These are phyloP conservation scores for Macroteleia sp. DNA, from an alignment of 2,888 invertebrate genomes.

Conservation along the genomic window DNA sequence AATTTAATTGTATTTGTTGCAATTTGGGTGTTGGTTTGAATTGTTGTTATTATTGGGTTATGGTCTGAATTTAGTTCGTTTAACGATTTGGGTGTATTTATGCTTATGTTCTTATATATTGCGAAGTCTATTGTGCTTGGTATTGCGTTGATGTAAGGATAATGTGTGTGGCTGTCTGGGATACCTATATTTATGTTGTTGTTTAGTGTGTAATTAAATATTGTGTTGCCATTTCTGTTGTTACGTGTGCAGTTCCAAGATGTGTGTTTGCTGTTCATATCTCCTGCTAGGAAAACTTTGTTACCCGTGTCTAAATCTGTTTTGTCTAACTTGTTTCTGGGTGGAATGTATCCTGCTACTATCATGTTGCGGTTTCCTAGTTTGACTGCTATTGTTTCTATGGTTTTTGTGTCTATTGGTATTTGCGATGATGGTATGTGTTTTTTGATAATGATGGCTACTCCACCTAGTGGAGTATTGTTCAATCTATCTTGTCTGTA, in stretches of 20 bases:
- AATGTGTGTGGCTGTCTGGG: too few species aligned
- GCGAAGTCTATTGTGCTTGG: too few species aligned
- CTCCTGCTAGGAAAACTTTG: neutral
- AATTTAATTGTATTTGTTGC: too few species aligned
- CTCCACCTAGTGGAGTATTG: neutral
- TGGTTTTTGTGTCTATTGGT: neutral
- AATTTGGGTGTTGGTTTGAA: too few species aligned
- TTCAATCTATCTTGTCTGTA: neutral
- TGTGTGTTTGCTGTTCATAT: neutral
- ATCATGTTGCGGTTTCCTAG: neutral
- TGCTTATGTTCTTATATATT: too few species aligned
- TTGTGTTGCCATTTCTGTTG: neutral
- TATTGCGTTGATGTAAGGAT: too few species aligned
- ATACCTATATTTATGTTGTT: neutral
- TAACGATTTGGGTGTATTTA: too few species aligned
- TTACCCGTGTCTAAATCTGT: neutral
- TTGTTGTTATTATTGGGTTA: too few species aligned
- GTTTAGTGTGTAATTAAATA: too few species aligned
- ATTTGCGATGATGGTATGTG: neutral
- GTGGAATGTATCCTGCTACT: neutral
- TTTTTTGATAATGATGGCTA: neutral
- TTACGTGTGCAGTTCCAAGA: neutral
- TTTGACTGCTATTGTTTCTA: neutral
- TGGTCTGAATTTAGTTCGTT: too few species aligned
- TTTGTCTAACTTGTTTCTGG: neutral